phyloP scores from a whole-genome alignment of 2,888 invertebrate species.

The Gortyna flavago region DNA sequence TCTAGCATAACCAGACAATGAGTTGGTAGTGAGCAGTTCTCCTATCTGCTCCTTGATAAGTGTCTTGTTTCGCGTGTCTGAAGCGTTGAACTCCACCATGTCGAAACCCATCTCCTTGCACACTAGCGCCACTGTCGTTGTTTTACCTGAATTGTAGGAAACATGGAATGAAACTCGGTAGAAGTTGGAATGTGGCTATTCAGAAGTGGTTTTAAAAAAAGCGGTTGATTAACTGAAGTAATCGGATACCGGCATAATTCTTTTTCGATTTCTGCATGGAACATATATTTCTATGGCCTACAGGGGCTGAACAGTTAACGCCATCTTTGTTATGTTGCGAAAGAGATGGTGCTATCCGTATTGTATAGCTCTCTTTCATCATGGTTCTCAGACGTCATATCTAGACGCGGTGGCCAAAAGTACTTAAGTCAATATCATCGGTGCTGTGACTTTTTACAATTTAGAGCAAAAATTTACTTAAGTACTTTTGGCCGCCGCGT shows the following conservation, averaged over 20 bases:
- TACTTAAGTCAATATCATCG: too few species aligned
- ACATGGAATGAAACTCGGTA: neutral
- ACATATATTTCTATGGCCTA: neutral
- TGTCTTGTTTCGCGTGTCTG: slow-evolving; percentile 97
- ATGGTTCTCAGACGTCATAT: too few species aligned
- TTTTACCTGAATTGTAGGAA: slow-evolving; percentile 91
- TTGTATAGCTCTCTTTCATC: neutral
- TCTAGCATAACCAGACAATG: slow-evolving; percentile 92
- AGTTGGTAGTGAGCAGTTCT: slow-evolving; percentile 94
- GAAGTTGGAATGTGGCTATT: neutral
- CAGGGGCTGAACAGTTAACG: neutral
- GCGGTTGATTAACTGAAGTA: neutral
- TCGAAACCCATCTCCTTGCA: slow-evolving; percentile 97
- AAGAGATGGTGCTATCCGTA: neutral
- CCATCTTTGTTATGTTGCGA: neutral
- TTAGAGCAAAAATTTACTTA: too few species aligned
- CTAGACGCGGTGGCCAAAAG: too few species aligned
- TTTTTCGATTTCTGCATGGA: neutral
- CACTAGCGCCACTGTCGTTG: slow-evolving; percentile 96
- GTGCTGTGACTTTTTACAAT: too few species aligned
- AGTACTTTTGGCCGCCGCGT: too few species aligned
- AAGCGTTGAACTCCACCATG: slow-evolving; percentile 98
- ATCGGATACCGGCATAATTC: too few species aligned
- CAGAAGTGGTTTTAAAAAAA: neutral
- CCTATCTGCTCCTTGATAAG: slow-evolving; percentile 95